Percentiles rank a stretch among this genome's conserved stretches.
phyloP scores from a whole-genome alignment of 2,113 vertebrate species.

The Ibidorhyncha struthersii region DNA sequence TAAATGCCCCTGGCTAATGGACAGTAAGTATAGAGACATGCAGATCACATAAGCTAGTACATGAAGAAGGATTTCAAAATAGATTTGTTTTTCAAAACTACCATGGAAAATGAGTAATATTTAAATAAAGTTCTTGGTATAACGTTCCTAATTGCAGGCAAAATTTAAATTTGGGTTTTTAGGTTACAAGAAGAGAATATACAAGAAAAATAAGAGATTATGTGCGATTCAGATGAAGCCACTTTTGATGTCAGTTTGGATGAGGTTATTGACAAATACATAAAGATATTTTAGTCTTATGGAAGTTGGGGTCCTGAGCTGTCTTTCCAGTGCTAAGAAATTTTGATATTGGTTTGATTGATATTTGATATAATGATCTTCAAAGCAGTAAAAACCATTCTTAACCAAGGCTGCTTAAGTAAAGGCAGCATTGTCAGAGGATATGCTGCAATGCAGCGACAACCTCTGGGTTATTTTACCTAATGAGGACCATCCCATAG shows the following conservation, averaged over 20 bases:
- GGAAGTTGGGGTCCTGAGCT: background rate
- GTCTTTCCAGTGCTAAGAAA: slow-evolving; percentile 13
- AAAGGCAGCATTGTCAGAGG: background rate
- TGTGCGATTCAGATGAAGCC: background rate
- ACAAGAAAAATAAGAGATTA: background rate
- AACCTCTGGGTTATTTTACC: background rate
- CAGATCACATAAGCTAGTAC: background rate
- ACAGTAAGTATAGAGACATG: background rate
- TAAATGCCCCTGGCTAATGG: background rate
- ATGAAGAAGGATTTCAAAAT: background rate
- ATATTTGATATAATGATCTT: slow-evolving; percentile 56
- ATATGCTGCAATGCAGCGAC: background rate
- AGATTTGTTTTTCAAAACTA: background rate
- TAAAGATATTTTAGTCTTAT: background rate
- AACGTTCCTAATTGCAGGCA: background rate
- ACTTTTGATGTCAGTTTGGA: background rate
- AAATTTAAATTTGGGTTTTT: background rate
- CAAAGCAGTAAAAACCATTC: background rate
- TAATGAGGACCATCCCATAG: slow-evolving; percentile 24
- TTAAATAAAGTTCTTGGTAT: background rate
- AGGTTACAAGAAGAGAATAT: background rate
- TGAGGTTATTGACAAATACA: background rate
- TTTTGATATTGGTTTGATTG: slow-evolving; percentile 40
- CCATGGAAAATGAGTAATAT: background rate
- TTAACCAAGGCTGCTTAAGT: background rate